Conservation (phyloP, 2,113 vertebrate species). For the Pandion haliaetus region DNA sequence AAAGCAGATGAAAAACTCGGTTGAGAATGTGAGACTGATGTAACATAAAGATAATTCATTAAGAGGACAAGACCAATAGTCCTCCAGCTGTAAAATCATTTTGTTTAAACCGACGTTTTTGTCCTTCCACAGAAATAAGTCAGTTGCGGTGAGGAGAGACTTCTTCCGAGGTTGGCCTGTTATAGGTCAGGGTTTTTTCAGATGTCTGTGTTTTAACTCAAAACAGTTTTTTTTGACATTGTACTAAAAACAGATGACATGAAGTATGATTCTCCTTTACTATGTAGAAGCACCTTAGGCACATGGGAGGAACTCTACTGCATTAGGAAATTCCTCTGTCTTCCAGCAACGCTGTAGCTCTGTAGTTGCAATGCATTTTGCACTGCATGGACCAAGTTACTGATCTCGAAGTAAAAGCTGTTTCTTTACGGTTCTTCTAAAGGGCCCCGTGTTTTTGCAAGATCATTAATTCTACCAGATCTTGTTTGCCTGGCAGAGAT, state of each 20-base stretch:
- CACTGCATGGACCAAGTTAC: neutral
- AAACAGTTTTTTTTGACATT: neutral
- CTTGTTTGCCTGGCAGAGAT: neutral
- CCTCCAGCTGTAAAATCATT: neutral
- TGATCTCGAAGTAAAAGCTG: neutral
- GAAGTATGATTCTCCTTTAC: neutral
- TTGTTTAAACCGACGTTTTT: fast-evolving
- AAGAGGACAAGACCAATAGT: neutral
- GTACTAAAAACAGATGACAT: neutral
- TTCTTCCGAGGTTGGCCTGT: neutral
- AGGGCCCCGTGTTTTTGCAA: neutral
- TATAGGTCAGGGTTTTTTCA: neutral
- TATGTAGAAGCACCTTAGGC: neutral
- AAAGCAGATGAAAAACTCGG: neutral
- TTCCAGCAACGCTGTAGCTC: neutral
- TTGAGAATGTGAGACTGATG: neutral
- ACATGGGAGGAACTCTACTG: neutral
- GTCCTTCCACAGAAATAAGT: neutral
- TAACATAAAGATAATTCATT: neutral
- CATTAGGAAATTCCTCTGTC: neutral
- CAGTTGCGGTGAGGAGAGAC: neutral
- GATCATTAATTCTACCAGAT: neutral
- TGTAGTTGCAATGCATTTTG: neutral
- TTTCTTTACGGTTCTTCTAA: neutral
- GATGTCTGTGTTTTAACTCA: neutral